Conservation (phyloP, 2,888 invertebrate species). For the Plebejus melissa region DNA sequence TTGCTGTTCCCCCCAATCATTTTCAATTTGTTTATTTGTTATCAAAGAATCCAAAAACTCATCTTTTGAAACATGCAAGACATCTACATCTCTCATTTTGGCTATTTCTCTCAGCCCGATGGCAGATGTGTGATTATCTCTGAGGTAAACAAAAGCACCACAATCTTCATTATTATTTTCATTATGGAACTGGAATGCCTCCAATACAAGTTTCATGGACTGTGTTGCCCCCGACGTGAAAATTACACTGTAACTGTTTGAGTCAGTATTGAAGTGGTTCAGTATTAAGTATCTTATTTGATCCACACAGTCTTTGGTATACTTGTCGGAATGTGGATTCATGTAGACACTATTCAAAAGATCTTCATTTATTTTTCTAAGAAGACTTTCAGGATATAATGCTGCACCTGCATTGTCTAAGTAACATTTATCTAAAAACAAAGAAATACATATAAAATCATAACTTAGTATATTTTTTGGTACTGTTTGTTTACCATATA, state of each 20-base stretch:
- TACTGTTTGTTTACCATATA: background rate
- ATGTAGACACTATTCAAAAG: conserved; percentile 86
- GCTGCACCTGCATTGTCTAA: conserved; percentile 94
- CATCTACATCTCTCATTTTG: conserved; percentile 69
- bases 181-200: conserved; percentile 84
- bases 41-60: conserved; percentile 71
- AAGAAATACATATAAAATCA: conserved; percentile 14
- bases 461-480: background rate
- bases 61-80: conserved; percentile 78
- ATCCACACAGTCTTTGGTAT: conserved; percentile 91
- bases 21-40: conserved; percentile 34
- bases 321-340: conserved; percentile 94
- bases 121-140: conserved; percentile 97
- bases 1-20: conserved; percentile 38
- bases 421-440: conserved; percentile 83
- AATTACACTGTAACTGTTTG: conserved; percentile 90
- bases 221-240: conserved; percentile 97
- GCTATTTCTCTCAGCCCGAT: conserved; percentile 93
- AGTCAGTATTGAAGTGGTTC: conserved; percentile 89
- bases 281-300: conserved; percentile 90
- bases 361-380: conserved; percentile 82
- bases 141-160: conserved; percentile 87
- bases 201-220: conserved; percentile 89
- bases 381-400: conserved; percentile 87
- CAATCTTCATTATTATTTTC: conserved; percentile 46